Base-by-base conservation (phyloP, 2,113 vertebrate species). In the Columba livia region DNA sequence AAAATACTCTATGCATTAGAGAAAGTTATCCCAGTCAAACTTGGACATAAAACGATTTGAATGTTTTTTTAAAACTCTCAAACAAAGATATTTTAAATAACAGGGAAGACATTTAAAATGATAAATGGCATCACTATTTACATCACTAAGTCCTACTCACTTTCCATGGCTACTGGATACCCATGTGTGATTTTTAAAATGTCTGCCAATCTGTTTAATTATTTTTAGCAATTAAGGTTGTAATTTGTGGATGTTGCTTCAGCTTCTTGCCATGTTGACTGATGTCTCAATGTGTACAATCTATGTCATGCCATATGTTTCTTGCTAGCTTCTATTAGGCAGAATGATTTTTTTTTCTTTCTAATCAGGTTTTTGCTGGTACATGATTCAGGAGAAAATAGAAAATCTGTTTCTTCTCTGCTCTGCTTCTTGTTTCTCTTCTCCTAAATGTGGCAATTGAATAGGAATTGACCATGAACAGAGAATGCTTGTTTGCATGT, bases 171-270 rank as follows among this genome's bases (percentile, higher is more conserved):
- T 90, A 74, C 54, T 92, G 77, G 57, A 69, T 75, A 40, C 57
- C 73, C 81, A 79, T 84, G 50, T 89, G 77, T 70, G 78, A 53
- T 79, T 90, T 92, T 92, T 74, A 81, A 96, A 92, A 93, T 90
- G 72, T 78, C 75, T 94, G 73, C 85, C 88, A 90, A 87, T 87
- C 77, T 90, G 85, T 93, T 95, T 86, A 93, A 96, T 96, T 95
- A 93, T 94, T 95, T 97, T 96, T 95, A 95, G 93, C 93, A 94
- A 90, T 96, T 95, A 94, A 84, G 44, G 61, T 81, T 93, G 79
- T 96, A 93, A 95, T 96, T 94, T 95, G 83, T 92, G 83, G 90
- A 75, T 95, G 80, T 96, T 96, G 73, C 88, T 93, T 94, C 90
- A 95, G 75, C 90, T 88, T 91, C 90, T 96, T 93, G 88, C 92